phyloP scores from a whole-genome alignment of 2,888 invertebrate genomes.

The Mythimna albipuncta region DNA sequence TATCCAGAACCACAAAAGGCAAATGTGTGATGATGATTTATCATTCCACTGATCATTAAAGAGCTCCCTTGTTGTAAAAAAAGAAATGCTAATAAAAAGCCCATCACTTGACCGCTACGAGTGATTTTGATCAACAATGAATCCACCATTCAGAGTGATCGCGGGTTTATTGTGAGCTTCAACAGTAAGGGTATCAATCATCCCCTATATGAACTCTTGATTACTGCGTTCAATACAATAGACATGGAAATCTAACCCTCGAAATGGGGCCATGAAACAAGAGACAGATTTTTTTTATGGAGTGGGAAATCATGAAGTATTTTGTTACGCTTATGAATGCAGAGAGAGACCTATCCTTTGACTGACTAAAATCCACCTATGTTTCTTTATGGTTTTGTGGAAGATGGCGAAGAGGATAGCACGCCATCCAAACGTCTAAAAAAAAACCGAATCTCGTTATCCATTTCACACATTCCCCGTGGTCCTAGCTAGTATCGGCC shows the following conservation, averaged over 20 bases:
- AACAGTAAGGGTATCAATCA: slow-evolving; percentile 67
- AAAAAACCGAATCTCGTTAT: too few species aligned
- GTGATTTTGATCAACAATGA: slow-evolving; percentile 57
- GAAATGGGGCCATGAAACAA: slow-evolving; percentile 43
- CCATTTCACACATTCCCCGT: too few species aligned
- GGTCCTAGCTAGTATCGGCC: too few species aligned
- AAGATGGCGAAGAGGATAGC: too few species aligned
- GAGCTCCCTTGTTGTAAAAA: slow-evolving; percentile 36
- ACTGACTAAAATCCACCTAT: too few species aligned
- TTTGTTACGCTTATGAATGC: too few species aligned
- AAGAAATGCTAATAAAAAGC: slow-evolving; percentile 46
- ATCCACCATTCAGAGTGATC: slow-evolving; percentile 39
- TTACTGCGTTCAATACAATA: slow-evolving; percentile 62
- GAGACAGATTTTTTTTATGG: neutral
- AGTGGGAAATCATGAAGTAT: too few species aligned
- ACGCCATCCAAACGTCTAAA: too few species aligned
- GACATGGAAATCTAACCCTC: slow-evolving; percentile 55
- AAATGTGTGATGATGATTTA: slow-evolving; percentile 40
- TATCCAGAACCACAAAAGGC: slow-evolving; percentile 22
- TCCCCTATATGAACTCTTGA: slow-evolving; percentile 68
- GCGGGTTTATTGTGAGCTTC: slow-evolving; percentile 52
- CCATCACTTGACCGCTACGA: slow-evolving; percentile 56
- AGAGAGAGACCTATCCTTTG: too few species aligned
- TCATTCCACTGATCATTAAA: slow-evolving; percentile 44
- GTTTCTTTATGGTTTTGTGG: too few species aligned